Conservation (phyloP, 2,888 invertebrate species). For the Catocala sponsa region DNA sequence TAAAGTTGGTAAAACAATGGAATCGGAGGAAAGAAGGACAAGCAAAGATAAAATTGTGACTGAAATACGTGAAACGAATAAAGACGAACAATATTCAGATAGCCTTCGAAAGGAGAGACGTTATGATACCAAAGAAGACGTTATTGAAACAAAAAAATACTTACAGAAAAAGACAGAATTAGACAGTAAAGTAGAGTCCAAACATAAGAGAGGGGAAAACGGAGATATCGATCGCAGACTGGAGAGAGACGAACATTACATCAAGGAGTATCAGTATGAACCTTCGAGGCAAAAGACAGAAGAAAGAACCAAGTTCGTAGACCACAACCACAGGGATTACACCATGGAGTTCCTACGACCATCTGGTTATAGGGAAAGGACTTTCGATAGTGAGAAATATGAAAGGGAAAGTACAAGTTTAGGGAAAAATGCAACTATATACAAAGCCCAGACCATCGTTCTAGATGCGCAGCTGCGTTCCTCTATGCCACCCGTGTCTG, state of each 20-base stretch:
- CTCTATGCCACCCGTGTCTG: conserved; percentile 56
- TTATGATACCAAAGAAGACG: conserved; percentile 3
- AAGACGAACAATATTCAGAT: too few species aligned
- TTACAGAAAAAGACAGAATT: background rate
- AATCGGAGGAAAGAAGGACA: too few species aligned
- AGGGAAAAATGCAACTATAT: conserved; percentile 58
- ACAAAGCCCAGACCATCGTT: conserved; percentile 66
- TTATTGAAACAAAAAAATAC: conserved; percentile 13
- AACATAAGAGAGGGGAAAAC: conserved; percentile 23
- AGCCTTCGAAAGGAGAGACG: too few species aligned
- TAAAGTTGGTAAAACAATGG: too few species aligned
- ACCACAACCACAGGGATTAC: conserved; percentile 68
- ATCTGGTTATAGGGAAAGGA: conserved; percentile 64
- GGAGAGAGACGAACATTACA: conserved; percentile 48
- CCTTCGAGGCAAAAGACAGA: conserved; percentile 47
- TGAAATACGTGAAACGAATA: too few species aligned
- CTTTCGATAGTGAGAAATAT: conserved; percentile 54
- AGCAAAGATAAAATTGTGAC: too few species aligned
- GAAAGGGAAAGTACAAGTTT: conserved; percentile 36
- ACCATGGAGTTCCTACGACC: conserved; percentile 71
- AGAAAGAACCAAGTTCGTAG: conserved; percentile 58
- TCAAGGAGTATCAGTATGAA: conserved; percentile 65
- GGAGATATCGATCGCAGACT: conserved; percentile 18
- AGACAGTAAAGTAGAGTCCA: background rate
- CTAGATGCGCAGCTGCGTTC: conserved; percentile 66